Evolutionary conservation across 2,797 vertebrate species (phyloP), one percentile per base, ranked within the genome.

Genomic region (Scarus forsteni): DNA sequence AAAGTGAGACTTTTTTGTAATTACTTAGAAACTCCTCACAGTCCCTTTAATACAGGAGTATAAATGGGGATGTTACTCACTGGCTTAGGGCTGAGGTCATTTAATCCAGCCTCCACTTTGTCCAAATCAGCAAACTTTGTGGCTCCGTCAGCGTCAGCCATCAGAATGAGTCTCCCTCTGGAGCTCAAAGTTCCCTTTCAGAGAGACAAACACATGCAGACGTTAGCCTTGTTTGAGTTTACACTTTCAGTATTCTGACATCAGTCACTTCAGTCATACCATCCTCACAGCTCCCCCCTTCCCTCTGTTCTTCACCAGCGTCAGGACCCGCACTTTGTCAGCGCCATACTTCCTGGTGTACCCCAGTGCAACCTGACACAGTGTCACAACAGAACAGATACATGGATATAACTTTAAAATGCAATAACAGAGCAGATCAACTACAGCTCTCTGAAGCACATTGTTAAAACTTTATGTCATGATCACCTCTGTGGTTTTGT

Each of bases 81-180:
- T 56, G 95, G 96, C 92, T 96, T 97, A 0, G 94, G 94, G 54
- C 69, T 90, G 54, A 99, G 86, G 61, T 87, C 86, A 59, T 89
- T 79, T 10, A 99, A 93, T 67, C 92, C 96, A 27, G 93, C 94
- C 90, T 99, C 98, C 64, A 98, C 88, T 92, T 98, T 98, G 82
- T 96, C 96, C 71, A 98, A 60, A 88, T 99, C 98, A 70, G 93
- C 87, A 90, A 99, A 99, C 91, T 97, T 97, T 45, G 97, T 99
- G 77, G 98, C 98, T 84, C 98, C 98, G 12, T 99, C 98, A 49
- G 98, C 98, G 76, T 99, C 98, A 0, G 97, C 98, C 98, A 99
- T 99, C 48, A 99, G 95, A 64, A 99, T 95, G 51, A 94, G 87
- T 73, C 91, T 90, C 0, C 98, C 98, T 8, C 96, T 95, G 86